These are phyloP conservation scores for Eurystomus gularis DNA, from an alignment of 2,113 vertebrate genomes.

Conservation along the genomic window DNA sequence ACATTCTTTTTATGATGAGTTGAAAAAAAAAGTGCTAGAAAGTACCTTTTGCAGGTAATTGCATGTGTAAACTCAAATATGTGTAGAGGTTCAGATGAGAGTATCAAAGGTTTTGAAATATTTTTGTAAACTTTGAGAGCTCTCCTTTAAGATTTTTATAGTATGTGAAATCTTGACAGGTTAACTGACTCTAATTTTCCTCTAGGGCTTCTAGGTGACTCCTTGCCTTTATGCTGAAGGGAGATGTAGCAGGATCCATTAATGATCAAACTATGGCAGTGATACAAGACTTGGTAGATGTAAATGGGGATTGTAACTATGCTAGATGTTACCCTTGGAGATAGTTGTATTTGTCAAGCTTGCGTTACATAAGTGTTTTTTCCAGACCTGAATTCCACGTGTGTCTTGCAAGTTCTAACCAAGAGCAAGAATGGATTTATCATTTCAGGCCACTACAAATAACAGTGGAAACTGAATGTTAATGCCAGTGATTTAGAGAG, in stretches of 20 bases:
- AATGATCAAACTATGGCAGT: neutral
- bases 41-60: constrained; percentile 5
- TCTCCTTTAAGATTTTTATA: neutral
- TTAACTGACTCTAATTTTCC: neutral
- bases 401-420: neutral
- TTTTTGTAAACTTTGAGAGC: neutral
- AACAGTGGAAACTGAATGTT: neutral
- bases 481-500: neutral
- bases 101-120: neutral
- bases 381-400: neutral
- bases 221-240: neutral
- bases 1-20: neutral
- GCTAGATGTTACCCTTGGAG: neutral
- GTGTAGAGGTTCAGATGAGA: neutral
- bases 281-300: neutral
- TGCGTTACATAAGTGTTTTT: neutral
- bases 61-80: neutral
- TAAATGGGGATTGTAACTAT: neutral
- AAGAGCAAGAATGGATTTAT: neutral
- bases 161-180: neutral
- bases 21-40: neutral
- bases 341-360: neutral
- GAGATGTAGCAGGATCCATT: neutral
- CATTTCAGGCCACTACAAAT: neutral
- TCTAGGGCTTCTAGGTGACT: neutral